Evolutionary conservation across 2,113 vertebrate genomes (phyloP).

Genomic region (Agapornis roseicollis): DNA sequence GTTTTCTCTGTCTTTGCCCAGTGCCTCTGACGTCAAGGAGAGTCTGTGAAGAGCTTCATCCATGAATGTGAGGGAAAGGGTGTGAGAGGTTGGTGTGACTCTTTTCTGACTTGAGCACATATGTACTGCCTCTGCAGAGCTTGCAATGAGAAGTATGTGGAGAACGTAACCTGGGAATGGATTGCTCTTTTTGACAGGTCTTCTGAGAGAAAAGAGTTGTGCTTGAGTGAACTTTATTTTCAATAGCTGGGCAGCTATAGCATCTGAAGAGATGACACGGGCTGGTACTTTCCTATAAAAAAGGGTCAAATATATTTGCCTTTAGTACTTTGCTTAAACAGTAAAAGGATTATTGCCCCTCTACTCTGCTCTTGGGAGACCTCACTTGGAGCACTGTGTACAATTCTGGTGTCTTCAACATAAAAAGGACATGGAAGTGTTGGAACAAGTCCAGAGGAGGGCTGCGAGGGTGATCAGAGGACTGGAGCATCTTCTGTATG

Average conservation of each 20-base stretch:
- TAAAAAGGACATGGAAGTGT: too few species aligned
- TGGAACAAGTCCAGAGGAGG: too few species aligned
- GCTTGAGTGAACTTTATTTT: background rate
- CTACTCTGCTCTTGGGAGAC: too few species aligned
- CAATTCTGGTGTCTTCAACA: too few species aligned
- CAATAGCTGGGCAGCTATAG: background rate
- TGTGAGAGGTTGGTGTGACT: background rate
- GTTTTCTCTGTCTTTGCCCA: background rate
- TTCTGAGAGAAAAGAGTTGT: background rate
- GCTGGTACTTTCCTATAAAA: background rate
- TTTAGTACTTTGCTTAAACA: background rate
- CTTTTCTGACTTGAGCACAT: background rate
- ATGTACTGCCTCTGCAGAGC: accelerated
- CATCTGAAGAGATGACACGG: background rate
- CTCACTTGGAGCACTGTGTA: too few species aligned
- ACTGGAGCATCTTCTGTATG: too few species aligned
- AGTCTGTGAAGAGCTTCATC: background rate
- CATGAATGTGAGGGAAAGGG: background rate
- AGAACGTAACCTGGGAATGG: background rate
- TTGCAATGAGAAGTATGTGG: background rate
- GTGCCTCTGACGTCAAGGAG: background rate
- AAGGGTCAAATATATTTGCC: background rate
- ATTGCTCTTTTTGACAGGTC: background rate
- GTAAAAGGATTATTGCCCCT: background rate
- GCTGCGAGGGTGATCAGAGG: too few species aligned